Percentiles rank a stretch among this genome's conserved stretches.
Evolutionary conservation across 2,888 invertebrate species (phyloP).

Genomic region (Seira musarum): DNA sequence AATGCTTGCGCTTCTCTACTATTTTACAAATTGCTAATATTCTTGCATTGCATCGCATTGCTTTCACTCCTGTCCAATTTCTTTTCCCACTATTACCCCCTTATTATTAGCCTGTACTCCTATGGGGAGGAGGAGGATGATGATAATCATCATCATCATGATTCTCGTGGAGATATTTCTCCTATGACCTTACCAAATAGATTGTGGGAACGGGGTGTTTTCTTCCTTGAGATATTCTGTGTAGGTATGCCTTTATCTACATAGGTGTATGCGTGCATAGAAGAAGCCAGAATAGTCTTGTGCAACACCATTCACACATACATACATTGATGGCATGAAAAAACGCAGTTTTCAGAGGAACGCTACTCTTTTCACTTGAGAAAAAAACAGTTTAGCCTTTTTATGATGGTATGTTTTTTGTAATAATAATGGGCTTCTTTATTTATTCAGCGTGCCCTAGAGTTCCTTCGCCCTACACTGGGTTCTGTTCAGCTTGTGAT

Average conservation of each 20-base stretch:
- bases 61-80: constrained; percentile 9
- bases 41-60: too few species aligned
- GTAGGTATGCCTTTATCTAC: constrained; percentile 11
- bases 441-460: background rate
- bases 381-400: constrained; percentile 8
- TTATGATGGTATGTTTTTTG: constrained; percentile 10
- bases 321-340: background rate
- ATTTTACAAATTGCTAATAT: constrained; percentile 32
- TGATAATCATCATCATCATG: too few species aligned
- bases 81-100: background rate
- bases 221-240: background rate
- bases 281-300: background rate
- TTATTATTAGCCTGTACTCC: too few species aligned
- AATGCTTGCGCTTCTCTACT: background rate
- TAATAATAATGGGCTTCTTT: constrained; percentile 9
- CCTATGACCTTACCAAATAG: constrained; percentile 6
- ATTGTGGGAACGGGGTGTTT: constrained; percentile 42
- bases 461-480: background rate
- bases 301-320: background rate
- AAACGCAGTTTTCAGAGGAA: background rate
- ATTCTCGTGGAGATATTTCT: constrained; percentile 13
- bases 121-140: too few species aligned
- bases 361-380: background rate
- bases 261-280: background rate
- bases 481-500: background rate